Conservation (phyloP, 2,113 vertebrate species). For the Heterocephalus glaber region DNA sequence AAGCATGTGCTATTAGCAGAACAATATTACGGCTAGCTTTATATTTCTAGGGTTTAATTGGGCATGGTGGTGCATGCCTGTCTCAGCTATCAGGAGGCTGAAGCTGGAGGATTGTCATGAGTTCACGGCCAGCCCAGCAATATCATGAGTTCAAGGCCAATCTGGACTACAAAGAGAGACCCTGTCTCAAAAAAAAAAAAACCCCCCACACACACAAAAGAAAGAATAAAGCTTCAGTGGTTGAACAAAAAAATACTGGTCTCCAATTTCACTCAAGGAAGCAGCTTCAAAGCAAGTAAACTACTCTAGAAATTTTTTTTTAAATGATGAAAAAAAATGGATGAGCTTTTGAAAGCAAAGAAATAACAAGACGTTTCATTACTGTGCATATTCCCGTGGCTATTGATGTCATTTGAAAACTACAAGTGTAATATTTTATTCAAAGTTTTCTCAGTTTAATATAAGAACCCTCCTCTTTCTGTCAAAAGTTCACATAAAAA, state of each 20-base stretch:
- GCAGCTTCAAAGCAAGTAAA: background rate
- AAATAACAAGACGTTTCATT: background rate
- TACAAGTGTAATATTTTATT: background rate
- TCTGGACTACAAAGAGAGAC: background rate
- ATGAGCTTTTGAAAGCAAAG: conserved; percentile 22
- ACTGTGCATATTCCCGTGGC: background rate
- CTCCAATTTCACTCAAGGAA: background rate
- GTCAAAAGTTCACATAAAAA: background rate
- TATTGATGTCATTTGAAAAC: background rate
- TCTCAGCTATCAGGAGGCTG: background rate
- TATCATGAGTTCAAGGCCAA: background rate
- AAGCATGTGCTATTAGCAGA: background rate
- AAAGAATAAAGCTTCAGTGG: background rate
- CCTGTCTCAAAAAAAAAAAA: background rate
- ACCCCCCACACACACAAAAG: too few relatives aligned
- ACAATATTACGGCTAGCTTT: background rate
- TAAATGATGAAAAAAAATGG: background rate
- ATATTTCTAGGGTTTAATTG: background rate
- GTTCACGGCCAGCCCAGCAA: background rate
- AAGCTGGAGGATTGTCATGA: background rate
- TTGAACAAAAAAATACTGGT: background rate
- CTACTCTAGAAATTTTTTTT: background rate
- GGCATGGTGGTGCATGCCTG: background rate
- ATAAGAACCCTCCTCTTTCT: background rate
- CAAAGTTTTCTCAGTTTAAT: background rate